Evolutionary conservation across 2,113 vertebrate species (phyloP).

Genomic region (Larimichthys crocea): DNA sequence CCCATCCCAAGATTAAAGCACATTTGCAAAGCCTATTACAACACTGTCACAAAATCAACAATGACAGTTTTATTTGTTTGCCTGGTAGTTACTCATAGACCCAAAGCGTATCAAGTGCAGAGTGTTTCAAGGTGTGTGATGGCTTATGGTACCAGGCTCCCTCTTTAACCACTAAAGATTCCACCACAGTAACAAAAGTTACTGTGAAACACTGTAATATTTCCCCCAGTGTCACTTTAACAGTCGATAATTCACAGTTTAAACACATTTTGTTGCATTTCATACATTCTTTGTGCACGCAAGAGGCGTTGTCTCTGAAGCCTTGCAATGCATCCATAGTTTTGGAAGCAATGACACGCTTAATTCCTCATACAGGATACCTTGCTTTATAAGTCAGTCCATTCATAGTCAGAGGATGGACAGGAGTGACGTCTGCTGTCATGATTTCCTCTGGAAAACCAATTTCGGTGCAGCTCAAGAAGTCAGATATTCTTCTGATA

Average conservation of each 20-base stretch:
- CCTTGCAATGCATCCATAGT: not conserved
- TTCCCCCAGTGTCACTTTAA: not conserved
- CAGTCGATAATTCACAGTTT: not conserved
- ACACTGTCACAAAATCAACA: slow-evolving; percentile 20
- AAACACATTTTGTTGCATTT: not conserved
- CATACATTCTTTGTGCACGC: not conserved
- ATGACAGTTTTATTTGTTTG: slow-evolving; percentile 39
- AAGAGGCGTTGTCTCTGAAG: not conserved
- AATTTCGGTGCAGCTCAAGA: slow-evolving; percentile 12
- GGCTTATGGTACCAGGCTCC: not conserved
- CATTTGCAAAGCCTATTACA: not conserved
- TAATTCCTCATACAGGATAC: not conserved
- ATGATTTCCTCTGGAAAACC: slow-evolving; percentile 48
- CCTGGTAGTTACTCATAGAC: slow-evolving; percentile 33
- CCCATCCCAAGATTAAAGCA: not conserved
- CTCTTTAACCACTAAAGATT: not conserved
- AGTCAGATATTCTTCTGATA: slow-evolving; percentile 29
- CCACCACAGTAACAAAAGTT: not conserved
- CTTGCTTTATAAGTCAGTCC: not conserved
- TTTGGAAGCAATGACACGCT: not conserved
- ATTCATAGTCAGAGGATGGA: not conserved
- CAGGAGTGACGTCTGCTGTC: not conserved
- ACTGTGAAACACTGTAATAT: not conserved
- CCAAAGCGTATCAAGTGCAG: slow-evolving; percentile 7
- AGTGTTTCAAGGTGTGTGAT: slow-evolving; percentile 12